These are phyloP conservation scores for Agrypnia vestita DNA, from an alignment of 1,140 invertebrate genomes.

Conservation along the genomic window DNA sequence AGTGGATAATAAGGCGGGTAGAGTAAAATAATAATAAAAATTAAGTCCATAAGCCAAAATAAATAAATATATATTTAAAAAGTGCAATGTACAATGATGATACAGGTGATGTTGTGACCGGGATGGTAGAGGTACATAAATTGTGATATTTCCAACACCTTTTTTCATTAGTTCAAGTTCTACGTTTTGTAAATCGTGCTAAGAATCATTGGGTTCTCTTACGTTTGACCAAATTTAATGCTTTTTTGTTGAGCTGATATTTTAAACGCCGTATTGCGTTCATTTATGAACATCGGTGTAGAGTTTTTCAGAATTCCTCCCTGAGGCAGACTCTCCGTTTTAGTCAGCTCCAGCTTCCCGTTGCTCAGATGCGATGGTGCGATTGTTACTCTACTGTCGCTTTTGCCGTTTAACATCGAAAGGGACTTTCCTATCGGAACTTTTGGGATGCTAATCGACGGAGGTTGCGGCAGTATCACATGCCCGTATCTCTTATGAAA, in stretches of 20 bases:
- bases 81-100: not conserved
- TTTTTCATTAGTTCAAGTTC: conserved; percentile 24
- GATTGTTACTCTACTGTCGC: conserved; percentile 60
- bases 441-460: conserved; percentile 71
- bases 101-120: not conserved
- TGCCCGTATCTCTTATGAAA: conserved; percentile 73
- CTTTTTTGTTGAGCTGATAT: conserved; percentile 65
- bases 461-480: conserved; percentile 71
- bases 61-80: not conserved
- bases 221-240: conserved; percentile 69
- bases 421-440: conserved; percentile 66
- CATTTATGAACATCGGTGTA: conserved; percentile 59
- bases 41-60: not conserved
- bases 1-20: no score
- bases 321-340: conserved; percentile 60
- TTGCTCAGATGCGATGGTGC: conserved; percentile 24
- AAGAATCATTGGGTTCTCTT: conserved; percentile 62
- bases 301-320: conserved; percentile 67
- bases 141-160: conserved; percentile 36
- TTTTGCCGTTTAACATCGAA: conserved; percentile 58
- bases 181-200: conserved; percentile 35
- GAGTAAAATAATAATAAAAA: no score
- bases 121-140: conserved; percentile 39
- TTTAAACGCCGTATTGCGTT: conserved; percentile 60
- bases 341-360: conserved; percentile 56